These are phyloP conservation scores for Penaeus monodon DNA, from an alignment of 2,888 invertebrate genomes.

Conservation along the genomic window DNA sequence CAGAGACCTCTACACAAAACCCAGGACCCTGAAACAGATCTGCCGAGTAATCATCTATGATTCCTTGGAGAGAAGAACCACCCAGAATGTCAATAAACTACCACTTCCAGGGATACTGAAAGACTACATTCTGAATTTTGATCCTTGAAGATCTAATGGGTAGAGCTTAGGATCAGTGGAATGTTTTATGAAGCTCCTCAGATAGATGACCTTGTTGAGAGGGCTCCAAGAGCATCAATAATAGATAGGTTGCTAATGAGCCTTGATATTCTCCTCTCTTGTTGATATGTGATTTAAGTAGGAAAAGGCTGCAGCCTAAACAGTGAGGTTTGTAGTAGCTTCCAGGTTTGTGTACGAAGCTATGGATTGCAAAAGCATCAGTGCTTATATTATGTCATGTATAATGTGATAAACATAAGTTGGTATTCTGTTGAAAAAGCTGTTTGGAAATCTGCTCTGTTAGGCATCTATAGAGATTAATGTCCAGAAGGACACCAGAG, in stretches of 20 bases:
- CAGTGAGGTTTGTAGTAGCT: too few relatives aligned
- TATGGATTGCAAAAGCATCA: neutral
- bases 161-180: neutral
- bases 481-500: neutral
- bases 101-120: conserved; percentile 79
- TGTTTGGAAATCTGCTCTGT: neutral
- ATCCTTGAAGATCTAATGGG: conserved; percentile 67
- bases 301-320: too few relatives aligned
- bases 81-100: conserved; percentile 77
- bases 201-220: neutral
- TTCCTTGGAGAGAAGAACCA: conserved; percentile 77
- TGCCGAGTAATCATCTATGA: conserved; percentile 80
- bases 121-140: conserved; percentile 80
- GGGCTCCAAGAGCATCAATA: too few relatives aligned
- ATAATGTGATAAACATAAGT: neutral
- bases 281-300: too few relatives aligned
- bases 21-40: conserved; percentile 81
- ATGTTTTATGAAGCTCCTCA: neutral
- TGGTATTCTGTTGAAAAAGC: neutral
- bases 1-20: conserved; percentile 77
- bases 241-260: too few relatives aligned
- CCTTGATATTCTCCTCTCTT: too few relatives aligned
- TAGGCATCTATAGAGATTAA: conserved; percentile 5
- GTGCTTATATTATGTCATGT: neutral
- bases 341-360: too few relatives aligned